Conservation (phyloP, 2,888 invertebrate genomes). For the Empis livida region DNA sequence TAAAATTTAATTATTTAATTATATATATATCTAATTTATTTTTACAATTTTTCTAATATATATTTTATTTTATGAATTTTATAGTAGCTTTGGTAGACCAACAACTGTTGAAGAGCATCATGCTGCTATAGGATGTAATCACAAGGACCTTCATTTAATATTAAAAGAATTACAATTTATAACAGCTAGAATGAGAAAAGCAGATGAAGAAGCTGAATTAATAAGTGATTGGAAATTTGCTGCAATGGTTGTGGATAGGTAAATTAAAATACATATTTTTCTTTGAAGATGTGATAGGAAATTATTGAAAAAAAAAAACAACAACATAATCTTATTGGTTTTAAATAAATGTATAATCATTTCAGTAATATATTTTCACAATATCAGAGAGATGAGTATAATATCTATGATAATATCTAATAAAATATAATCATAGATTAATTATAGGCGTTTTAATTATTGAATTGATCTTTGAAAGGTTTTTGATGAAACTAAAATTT, state of each 20-base stretch:
- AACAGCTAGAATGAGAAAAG: slow-evolving; percentile 84
- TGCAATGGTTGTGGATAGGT: slow-evolving; percentile 95
- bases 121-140: slow-evolving; percentile 52
- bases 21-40: background rate
- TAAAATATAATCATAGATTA: no score
- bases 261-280: slow-evolving; percentile 12
- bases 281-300: background rate
- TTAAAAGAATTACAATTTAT: slow-evolving; percentile 89
- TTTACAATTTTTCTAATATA: background rate
- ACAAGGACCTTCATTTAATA: slow-evolving; percentile 80
- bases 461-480: no score
- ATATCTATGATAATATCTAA: no score
- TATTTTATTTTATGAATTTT: slow-evolving; percentile 4
- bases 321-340: no score
- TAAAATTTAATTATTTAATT: background rate
- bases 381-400: no score
- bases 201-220: slow-evolving; percentile 84
- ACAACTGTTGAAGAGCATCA: slow-evolving; percentile 63
- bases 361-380: no score
- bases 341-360: no score
- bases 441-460: no score
- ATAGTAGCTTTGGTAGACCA: slow-evolving; percentile 53
- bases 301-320: background rate
- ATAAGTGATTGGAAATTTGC: slow-evolving; percentile 98
- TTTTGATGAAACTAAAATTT: no score